Base-by-base conservation (phyloP, 1,140 invertebrate genomes). In the Amphibalanus amphitrite region DNA sequence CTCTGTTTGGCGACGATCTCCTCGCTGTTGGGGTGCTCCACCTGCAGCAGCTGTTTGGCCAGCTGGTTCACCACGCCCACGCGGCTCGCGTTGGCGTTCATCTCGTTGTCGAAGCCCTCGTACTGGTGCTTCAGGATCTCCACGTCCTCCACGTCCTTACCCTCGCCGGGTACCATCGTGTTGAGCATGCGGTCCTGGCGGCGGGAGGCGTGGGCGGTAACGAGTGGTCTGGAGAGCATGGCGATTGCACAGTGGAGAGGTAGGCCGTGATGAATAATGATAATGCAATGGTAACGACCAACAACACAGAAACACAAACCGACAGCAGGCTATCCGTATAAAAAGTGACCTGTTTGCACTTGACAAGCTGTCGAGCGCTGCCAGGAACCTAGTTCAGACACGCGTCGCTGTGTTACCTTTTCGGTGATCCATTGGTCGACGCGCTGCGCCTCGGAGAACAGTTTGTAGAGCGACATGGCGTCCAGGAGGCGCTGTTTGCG, bases 81-180 rank as follows among this genome's bases (percentile, higher is more conserved):
- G 71, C 95, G 88, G 0, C 91, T 94, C 4, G 94, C 95, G 82
- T 97, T 98, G 6, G 95, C 87, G 79, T 98, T 97, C 95, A 99
- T 98, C 82, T 99, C 97, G 79, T 97, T 96, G 80, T 99, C 96
- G 80, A 99, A 98, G 65, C 96, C 96, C 82, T 98, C 95, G 82
- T 98, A 99, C 78, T 97, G 87, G 80, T 99, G 97, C 79, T 97
- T 97, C 92, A 99, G 96, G 72, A 99, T 98, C 81, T 99, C 97
- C 69, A 99, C 93, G 81, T 99, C 97, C 81, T 99, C 97, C 81
- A 99, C 96, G 76, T 99, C 97, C 81, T 96, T 92, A 69, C 79
- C 82, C 3, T 67, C 65, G 33, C 90, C 92, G 28, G 94, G 93
- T 59, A 92, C 89, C 91, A 99, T 97, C 3, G 95, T 98, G 74